These are phyloP conservation scores for Rotaria macrura DNA, from an alignment of 2,888 invertebrate species.

Conservation along the genomic window DNA sequence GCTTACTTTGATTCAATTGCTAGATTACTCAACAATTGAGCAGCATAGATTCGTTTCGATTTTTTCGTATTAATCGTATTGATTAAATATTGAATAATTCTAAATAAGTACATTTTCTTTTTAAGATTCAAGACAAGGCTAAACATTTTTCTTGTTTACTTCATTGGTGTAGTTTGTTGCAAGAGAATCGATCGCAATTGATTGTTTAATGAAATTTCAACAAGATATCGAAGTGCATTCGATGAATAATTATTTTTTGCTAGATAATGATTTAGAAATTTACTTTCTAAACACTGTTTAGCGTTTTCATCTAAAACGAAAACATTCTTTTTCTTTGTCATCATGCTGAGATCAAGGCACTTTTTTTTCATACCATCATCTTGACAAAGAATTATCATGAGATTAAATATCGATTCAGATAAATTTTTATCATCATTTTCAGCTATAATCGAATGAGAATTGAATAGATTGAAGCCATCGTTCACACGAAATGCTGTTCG, in stretches of 20 bases:
- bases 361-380: conserved; percentile 23
- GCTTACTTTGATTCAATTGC: not conserved
- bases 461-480: conserved; percentile 38
- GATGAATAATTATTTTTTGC: not conserved
- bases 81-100: not conserved
- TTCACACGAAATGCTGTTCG: conserved; percentile 41
- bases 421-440: conserved; percentile 5
- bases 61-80: not conserved
- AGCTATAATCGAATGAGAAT: conserved; percentile 27
- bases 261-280: conserved; percentile 16
- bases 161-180: not conserved
- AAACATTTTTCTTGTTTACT: not conserved
- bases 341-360: too few species aligned
- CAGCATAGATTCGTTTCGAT: not conserved
- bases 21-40: not conserved
- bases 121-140: too few species aligned
- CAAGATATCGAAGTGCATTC: not conserved
- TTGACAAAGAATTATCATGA: conserved; percentile 2
- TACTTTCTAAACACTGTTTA: conserved; percentile 1
- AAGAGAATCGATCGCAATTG: not conserved
- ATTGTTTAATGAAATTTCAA: not conserved
- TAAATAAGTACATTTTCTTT: not conserved
- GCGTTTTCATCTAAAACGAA: conserved; percentile 24
- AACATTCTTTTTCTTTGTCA: not conserved
- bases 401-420: conserved; percentile 10